A percentile compares a stretch with the other conserved stretches of the same genome.
Conservation (phyloP, 2,113 vertebrate genomes). For the Rhizomys pruinosus region DNA sequence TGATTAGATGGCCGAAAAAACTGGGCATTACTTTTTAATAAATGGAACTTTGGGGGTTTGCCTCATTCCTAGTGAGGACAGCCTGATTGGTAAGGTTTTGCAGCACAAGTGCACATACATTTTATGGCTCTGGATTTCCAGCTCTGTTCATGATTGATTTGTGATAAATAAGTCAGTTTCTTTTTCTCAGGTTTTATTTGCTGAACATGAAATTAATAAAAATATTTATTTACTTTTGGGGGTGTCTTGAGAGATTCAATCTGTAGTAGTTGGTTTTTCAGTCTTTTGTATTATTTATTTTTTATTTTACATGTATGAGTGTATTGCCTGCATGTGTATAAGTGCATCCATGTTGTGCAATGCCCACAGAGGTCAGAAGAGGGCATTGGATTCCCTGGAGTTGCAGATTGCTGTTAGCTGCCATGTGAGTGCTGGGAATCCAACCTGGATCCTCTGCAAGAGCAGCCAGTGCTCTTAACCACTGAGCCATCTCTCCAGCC, state of each 20-base stretch:
- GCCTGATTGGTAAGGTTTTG: not conserved
- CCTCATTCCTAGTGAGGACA: not conserved
- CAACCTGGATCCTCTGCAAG: too few species aligned
- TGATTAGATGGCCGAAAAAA: not conserved
- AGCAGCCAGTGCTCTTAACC: too few species aligned
- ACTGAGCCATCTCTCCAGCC: too few species aligned
- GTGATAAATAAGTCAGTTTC: not conserved
- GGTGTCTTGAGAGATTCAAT: not conserved
- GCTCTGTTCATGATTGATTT: slow-evolving; percentile 52
- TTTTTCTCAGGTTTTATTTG: slow-evolving; percentile 50
- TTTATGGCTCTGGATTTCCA: not conserved
- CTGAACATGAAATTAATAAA: not conserved
- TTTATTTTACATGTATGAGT: too few species aligned
- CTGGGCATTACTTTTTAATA: slow-evolving; percentile 10
- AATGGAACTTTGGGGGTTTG: not conserved
- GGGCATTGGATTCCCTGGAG: too few species aligned
- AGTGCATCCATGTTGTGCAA: too few species aligned
- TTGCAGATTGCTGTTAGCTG: too few species aligned
- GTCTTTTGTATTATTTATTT: not conserved
- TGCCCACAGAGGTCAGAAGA: too few species aligned
- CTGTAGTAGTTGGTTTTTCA: not conserved
- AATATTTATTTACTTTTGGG: not conserved
- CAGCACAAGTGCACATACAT: not conserved
- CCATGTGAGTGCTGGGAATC: too few species aligned
- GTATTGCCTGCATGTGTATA: too few species aligned